Conservation (phyloP, 2,113 vertebrate species). For the Choloepus hoffmanni region DNA sequence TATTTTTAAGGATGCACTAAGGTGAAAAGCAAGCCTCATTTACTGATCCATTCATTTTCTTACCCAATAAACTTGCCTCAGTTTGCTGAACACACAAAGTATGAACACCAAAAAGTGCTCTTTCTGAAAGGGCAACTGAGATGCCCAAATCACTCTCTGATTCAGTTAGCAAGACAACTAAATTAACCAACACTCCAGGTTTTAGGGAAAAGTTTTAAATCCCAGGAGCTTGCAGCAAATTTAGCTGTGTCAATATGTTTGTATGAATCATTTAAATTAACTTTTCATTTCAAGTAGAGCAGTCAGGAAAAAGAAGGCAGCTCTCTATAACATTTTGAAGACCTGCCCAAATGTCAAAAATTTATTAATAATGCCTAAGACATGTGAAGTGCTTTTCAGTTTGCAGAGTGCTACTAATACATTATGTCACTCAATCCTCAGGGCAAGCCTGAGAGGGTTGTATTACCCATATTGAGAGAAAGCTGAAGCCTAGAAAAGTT, state of each 20-base stretch:
- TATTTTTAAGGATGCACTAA: constrained; percentile 34
- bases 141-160: constrained; percentile 35
- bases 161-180: constrained; percentile 46
- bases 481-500: background rate
- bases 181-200: constrained; percentile 49
- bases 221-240: constrained; percentile 27
- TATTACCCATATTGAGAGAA: background rate
- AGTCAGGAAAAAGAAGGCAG: constrained; percentile 49
- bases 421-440: background rate
- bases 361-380: constrained; percentile 66
- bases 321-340: constrained; percentile 49
- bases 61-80: constrained; percentile 49
- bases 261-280: constrained; percentile 71
- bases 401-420: constrained; percentile 10
- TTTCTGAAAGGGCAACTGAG: background rate
- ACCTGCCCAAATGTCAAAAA: constrained; percentile 54
- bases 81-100: constrained; percentile 42
- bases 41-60: constrained; percentile 55
- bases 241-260: constrained; percentile 64
- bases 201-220: constrained; percentile 52
- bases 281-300: constrained; percentile 65
- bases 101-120: background rate
- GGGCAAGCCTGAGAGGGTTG: background rate
- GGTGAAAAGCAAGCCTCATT: constrained; percentile 45
- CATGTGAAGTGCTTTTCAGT: constrained; percentile 9